Evolutionary conservation across 2,113 vertebrate species (phyloP).

Genomic region (Macroglossus sobrinus): DNA sequence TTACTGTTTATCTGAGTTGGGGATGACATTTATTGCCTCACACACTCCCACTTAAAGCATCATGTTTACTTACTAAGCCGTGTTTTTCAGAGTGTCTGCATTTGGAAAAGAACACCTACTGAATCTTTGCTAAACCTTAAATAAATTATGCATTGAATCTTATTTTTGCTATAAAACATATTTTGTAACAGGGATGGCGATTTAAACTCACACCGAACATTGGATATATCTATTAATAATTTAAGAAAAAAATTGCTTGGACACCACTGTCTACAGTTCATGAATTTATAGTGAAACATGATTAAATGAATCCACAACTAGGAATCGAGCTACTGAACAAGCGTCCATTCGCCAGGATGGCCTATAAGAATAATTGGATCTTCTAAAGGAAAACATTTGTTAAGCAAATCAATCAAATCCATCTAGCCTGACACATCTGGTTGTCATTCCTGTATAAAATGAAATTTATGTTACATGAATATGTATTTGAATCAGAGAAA

Average conservation of each 20-base stretch:
- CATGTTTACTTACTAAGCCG: slow-evolving; percentile 38
- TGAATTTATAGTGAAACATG: slow-evolving; percentile 70
- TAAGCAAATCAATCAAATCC: slow-evolving; percentile 75
- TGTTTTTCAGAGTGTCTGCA: slow-evolving; percentile 49
- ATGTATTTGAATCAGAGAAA: slow-evolving; percentile 68
- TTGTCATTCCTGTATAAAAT: slow-evolving; percentile 65
- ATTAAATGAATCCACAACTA: slow-evolving; percentile 67
- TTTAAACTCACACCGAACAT: slow-evolving; percentile 65
- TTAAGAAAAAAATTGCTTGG: slow-evolving; percentile 64
- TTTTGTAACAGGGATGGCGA: slow-evolving; percentile 49
- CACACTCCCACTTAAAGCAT: slow-evolving; percentile 40
- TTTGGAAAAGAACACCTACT: slow-evolving; percentile 47
- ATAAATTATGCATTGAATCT: slow-evolving; percentile 73
- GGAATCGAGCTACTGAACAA: slow-evolving; percentile 60
- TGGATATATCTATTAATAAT: slow-evolving; percentile 61
- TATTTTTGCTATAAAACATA: slow-evolving; percentile 36
- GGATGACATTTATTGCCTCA: slow-evolving; percentile 68
- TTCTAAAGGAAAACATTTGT: slow-evolving; percentile 75
- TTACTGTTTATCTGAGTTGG: slow-evolving; percentile 64
- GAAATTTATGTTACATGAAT: slow-evolving; percentile 73
- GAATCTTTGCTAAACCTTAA: slow-evolving; percentile 58
- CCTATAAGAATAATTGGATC: slow-evolving; percentile 74
- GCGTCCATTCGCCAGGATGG: slow-evolving; percentile 14
- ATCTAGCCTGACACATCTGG: slow-evolving; percentile 64
- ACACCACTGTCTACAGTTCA: slow-evolving; percentile 40